Evolutionary conservation across 37 sponge, comb jelly and placozoan genomes (phyloP).

Genomic region (Halisarca cf. caerulea): DNA sequence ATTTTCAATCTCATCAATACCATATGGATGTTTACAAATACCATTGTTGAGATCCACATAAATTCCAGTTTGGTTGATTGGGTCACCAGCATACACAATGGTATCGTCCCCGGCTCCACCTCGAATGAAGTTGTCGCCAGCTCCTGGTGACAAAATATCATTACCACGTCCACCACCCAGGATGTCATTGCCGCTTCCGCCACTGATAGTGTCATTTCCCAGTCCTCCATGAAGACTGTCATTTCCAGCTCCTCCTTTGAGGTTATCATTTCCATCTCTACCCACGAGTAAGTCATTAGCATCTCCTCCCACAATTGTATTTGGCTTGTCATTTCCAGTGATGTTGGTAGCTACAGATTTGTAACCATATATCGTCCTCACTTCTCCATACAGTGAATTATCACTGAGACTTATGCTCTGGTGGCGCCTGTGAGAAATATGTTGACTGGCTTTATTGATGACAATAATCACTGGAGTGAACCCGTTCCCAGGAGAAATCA

Average conservation of each 20-base stretch:
- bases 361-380: constrained; percentile 32
- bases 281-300: constrained; percentile 8
- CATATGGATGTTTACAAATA: no score
- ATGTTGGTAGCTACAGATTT: neutral
- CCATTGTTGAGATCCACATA: no score
- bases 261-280: constrained; percentile 11
- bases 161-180: no score
- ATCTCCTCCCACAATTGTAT: constrained; percentile 42
- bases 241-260: constrained; percentile 41
- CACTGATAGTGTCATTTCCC: no score
- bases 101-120: no score
- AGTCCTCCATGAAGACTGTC: no score
- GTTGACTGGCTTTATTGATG: neutral
- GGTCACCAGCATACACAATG: no score
- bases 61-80: no score
- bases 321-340: neutral
- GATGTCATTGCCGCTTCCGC: no score
- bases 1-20: no score
- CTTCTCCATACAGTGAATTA: neutral
- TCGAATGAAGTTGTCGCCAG: no score
- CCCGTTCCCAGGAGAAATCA: neutral
- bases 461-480: neutral
- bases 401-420: neutral
- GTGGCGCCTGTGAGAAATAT: neutral
- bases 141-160: no score